Base-by-base conservation (phyloP, 2,113 vertebrate genomes). In the Lepisosteus oculatus region DNA sequence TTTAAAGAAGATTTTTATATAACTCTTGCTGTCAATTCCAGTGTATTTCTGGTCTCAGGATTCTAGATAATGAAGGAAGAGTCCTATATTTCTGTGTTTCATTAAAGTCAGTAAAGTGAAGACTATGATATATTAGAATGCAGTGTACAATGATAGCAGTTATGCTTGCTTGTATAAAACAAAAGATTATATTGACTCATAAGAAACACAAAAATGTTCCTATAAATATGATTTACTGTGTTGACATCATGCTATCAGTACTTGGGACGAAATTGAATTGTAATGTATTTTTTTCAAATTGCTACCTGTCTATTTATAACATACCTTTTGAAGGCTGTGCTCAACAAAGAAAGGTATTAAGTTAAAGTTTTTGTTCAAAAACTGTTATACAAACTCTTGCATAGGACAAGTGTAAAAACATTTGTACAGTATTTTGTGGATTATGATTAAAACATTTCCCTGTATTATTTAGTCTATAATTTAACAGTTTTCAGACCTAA, bases 61-160 rank as follows among this genome's bases (percentile, higher is more conserved):
- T 57, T 43, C 43, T 55, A 65, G 8, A 9, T 45, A 14, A 6
- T 65, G 45, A 55, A 64, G 61, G 17, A 65, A 55, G 8, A 44
- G n/a, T 41, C 66, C 70, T 72, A 55, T 64, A 17, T 65, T 65
- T 65, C 11, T 45, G 56, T 67, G 63, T 54, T 66, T 72, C 7
- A 67, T 64, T 54, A 72, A 72, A 72, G 55, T 8, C 65, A 66
- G 64, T 67, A 13, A 43, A 55, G 14, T 41, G 51, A 55, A 56
- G 55, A 56, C 65, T 65, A 61, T 65, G 56, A 72, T 64, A 65
- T 72, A 65, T 72, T 72, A 65, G 63, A 72, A 57, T 67, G 64
- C 64, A 72, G 42, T 72, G 56, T 66, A 29, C 63, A 43, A 55
- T 72, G 64, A 67, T 55, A 8, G 56, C 41, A 55, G 70, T 68